Conservation (phyloP, 2,113 vertebrate genomes). For the Callopanchax toddi region DNA sequence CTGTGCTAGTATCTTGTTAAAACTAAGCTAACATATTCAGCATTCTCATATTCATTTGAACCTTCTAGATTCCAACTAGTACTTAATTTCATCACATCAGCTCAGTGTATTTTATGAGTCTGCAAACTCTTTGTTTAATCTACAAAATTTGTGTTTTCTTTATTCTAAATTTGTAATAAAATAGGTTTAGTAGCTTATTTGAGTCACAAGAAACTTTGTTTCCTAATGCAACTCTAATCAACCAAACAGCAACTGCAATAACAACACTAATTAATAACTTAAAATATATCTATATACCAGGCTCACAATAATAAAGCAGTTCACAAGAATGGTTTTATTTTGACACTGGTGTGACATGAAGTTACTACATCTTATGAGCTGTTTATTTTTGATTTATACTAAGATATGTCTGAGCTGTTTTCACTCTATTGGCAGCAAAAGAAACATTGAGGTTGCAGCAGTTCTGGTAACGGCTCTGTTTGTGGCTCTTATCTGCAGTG, state of each 20-base stretch:
- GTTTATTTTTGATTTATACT: conserved; percentile 15
- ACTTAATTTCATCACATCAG: too few relatives aligned
- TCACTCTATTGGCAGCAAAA: neutral
- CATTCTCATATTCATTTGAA: too few relatives aligned
- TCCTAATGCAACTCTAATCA: conserved; percentile 10
- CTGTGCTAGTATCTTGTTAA: conserved; percentile 1
- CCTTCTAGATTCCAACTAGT: too few relatives aligned
- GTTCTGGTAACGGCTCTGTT: neutral
- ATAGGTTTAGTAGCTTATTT: conserved; percentile 2
- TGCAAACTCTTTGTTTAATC: neutral
- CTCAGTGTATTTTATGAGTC: neutral
- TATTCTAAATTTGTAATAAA: neutral
- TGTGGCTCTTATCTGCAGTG: conserved; percentile 19
- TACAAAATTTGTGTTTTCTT: neutral
- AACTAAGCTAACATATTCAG: neutral
- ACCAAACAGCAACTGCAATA: too few relatives aligned
- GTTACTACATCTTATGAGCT: neutral
- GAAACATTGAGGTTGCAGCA: conserved; percentile 1
- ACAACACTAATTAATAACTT: too few relatives aligned
- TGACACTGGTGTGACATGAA: neutral
- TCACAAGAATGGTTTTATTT: neutral
- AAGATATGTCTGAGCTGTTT: neutral
- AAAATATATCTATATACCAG: too few relatives aligned
- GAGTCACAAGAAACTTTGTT: conserved; percentile 19
- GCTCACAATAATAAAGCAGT: neutral